Percentiles rank a stretch among this genome's conserved stretches.
phyloP scores from a whole-genome alignment of 2,113 vertebrate species.

The Hyperopisus bebe region DNA sequence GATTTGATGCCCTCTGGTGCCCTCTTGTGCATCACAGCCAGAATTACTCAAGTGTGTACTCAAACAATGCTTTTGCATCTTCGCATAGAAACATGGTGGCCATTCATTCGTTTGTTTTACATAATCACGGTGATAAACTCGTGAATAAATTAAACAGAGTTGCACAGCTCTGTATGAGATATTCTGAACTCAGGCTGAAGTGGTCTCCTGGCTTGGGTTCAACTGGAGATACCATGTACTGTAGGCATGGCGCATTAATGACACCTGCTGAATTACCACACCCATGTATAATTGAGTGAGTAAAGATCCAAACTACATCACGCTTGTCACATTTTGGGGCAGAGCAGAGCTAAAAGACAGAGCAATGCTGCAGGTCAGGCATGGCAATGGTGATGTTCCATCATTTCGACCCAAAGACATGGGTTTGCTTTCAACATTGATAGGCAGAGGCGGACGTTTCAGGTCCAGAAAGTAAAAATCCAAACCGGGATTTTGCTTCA shows the following conservation, averaged over 20 bases:
- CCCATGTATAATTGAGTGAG: not conserved
- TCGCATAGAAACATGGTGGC: not conserved
- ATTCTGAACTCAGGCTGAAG: not conserved
- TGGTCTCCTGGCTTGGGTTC: not conserved
- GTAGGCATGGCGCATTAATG: not conserved
- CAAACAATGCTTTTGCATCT: not conserved
- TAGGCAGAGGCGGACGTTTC: too few relatives aligned
- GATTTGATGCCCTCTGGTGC: not conserved
- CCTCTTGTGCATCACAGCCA: not conserved
- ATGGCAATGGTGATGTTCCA: not conserved
- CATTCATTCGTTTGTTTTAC: not conserved
- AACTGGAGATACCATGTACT: not conserved
- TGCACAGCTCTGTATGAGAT: not conserved
- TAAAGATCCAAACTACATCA: not conserved
- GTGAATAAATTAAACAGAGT: not conserved
- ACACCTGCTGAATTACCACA: not conserved
- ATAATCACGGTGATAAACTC: not conserved
- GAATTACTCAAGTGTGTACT: not conserved
- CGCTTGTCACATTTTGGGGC: not conserved
- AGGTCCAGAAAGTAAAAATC: too few relatives aligned
- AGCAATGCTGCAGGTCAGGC: not conserved
- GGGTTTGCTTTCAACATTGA: not conserved
- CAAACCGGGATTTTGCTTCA: too few relatives aligned
- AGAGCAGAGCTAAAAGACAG: not conserved
- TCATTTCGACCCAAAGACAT: not conserved